A percentile compares a stretch with the other conserved stretches of the same genome.
phyloP scores from a whole-genome alignment of 1,140 invertebrate genomes.

The Drosophila baimaii region DNA sequence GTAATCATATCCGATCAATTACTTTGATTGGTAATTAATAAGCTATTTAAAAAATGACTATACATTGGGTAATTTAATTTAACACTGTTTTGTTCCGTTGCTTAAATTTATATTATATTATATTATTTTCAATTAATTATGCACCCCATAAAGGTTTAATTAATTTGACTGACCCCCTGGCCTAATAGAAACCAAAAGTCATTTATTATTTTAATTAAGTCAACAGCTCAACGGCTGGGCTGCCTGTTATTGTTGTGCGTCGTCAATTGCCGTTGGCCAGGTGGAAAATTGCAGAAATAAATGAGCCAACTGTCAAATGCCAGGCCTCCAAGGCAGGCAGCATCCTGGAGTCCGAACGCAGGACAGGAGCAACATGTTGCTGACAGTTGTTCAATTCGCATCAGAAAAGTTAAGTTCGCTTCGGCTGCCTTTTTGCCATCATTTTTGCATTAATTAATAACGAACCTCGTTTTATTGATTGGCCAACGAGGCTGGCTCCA shows the following conservation, averaged over 20 bases:
- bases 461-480: slow-evolving; percentile 70
- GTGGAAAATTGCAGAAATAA: slow-evolving; percentile 69
- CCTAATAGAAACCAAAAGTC: slow-evolving; percentile 57
- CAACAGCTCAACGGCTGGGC: slow-evolving; percentile 33
- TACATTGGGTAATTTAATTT: background rate
- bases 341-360: slow-evolving; percentile 16
- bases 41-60: background rate
- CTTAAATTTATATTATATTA: background rate
- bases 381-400: slow-evolving; percentile 76
- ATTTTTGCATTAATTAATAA: slow-evolving; percentile 79
- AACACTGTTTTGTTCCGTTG: background rate
- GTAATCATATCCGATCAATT: no score
- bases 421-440: slow-evolving; percentile 48
- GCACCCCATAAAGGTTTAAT: slow-evolving; percentile 8
- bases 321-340: slow-evolving; percentile 27
- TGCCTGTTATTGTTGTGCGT: slow-evolving; percentile 16
- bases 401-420: slow-evolving; percentile 56
- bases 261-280: slow-evolving; percentile 46
- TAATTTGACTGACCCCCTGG: slow-evolving; percentile 32
- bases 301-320: slow-evolving; percentile 67
- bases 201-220: slow-evolving; percentile 83
- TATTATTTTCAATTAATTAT: slow-evolving; percentile 30
- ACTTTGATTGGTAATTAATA: no score
- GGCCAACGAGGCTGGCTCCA: slow-evolving; percentile 25
- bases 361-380: slow-evolving; percentile 66